Conservation (phyloP, 2,888 invertebrate genomes). For the Patella ulyssiponensis region DNA sequence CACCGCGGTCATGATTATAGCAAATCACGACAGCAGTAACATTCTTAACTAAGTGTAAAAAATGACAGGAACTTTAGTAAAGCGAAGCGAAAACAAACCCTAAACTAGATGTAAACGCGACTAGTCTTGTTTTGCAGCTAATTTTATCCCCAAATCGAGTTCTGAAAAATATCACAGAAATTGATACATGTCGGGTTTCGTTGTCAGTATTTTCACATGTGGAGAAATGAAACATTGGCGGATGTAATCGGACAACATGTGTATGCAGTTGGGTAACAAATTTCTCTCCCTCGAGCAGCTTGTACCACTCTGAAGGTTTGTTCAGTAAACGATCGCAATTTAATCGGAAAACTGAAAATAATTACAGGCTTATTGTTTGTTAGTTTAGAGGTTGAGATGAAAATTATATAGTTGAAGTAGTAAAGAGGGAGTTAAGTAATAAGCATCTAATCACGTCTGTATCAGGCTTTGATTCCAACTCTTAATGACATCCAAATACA, state of each 20-base stretch:
- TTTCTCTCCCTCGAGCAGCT: background rate
- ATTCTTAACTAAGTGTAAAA: constrained; percentile 3
- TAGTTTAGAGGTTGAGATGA: no score
- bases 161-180: background rate
- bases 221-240: background rate
- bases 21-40: background rate
- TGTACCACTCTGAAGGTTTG: no score
- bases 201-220: background rate
- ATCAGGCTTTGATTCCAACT: no score
- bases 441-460: no score
- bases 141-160: constrained; percentile 1
- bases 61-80: constrained; percentile 2
- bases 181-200: constrained; percentile 11
- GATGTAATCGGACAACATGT: background rate
- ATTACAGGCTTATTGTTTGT: no score
- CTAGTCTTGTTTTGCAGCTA: background rate
- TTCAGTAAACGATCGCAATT: no score
- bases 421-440: no score
- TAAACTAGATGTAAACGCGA: constrained; percentile 8
- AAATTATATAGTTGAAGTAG: no score
- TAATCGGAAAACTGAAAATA: no score
- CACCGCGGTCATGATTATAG: background rate
- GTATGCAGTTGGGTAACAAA: constrained; percentile 11
- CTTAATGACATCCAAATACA: no score
- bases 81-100: constrained; percentile 2